Conservation (phyloP, 1,140 invertebrate species). For the Drosophila equinoxialis region DNA sequence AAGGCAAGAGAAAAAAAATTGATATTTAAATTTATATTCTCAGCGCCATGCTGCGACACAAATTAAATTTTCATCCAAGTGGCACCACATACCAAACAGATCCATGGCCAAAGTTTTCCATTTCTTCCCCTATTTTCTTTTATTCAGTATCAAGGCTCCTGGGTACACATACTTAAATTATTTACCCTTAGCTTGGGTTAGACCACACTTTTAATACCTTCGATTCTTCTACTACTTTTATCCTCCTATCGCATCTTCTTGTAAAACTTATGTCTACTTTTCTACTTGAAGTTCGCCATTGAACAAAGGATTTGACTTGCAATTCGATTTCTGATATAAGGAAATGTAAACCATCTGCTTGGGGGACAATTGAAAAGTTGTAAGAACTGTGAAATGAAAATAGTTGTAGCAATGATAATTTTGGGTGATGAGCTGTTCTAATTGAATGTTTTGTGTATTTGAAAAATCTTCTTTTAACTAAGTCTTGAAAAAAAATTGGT, state of each 20-base stretch:
- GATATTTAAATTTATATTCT: slow-evolving; percentile 38
- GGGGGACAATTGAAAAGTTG: slow-evolving; percentile 14
- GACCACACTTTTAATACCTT: slow-evolving; percentile 51
- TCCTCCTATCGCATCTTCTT: slow-evolving; percentile 21
- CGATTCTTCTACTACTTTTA: slow-evolving; percentile 15
- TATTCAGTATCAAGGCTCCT: slow-evolving; percentile 21
- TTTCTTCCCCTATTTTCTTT: background rate
- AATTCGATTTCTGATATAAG: slow-evolving; percentile 30
- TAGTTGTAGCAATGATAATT: no score
- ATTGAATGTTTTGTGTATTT: no score
- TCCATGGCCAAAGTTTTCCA: slow-evolving; percentile 33
- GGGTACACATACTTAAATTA: slow-evolving; percentile 68
- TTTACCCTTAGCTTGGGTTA: slow-evolving; percentile 52
- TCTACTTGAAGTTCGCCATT: slow-evolving; percentile 64
- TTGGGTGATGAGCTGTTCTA: no score
- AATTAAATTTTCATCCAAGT: slow-evolving; percentile 62
- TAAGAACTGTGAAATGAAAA: no score
- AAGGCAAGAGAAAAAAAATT: slow-evolving; percentile 24
- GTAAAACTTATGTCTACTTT: slow-evolving; percentile 60
- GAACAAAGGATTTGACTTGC: slow-evolving; percentile 35
- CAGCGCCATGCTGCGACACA: slow-evolving; percentile 53
- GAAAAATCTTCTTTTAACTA: no score
- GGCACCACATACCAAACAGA: slow-evolving; percentile 15
- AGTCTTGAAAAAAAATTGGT: no score
- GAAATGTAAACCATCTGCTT: slow-evolving; percentile 18